Evolutionary conservation across 2,113 vertebrate genomes (phyloP).

Genomic region (Corythornis vintsioides): DNA sequence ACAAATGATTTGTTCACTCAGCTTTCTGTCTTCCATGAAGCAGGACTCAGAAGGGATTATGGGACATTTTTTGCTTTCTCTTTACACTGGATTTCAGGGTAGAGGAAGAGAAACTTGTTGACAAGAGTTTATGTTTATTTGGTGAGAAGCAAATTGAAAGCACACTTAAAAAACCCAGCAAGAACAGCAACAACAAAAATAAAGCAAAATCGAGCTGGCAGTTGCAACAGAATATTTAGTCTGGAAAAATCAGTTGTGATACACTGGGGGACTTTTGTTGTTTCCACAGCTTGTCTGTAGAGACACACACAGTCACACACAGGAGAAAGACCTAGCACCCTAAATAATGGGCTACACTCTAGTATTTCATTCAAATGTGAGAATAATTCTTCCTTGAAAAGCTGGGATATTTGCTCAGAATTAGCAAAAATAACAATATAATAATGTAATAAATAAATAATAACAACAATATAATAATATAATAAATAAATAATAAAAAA

Average conservation of each 20-base stretch:
- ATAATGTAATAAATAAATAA: no score
- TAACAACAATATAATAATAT: no score
- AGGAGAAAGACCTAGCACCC: neutral
- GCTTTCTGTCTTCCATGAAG: neutral
- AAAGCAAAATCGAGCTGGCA: neutral
- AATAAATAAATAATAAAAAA: no score
- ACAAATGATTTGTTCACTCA: neutral
- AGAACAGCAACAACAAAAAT: neutral
- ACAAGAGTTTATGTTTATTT: constrained; percentile 37
- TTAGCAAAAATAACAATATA: neutral
- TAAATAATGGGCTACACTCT: neutral
- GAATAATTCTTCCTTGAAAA: neutral
- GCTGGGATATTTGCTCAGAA: neutral
- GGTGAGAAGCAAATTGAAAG: constrained; percentile 40
- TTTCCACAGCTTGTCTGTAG: neutral
- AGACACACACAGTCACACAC: neutral
- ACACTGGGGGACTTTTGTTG: neutral
- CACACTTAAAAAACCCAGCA: neutral
- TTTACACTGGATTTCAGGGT: neutral
- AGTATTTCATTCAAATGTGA: neutral
- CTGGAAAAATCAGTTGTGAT: neutral
- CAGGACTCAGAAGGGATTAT: neutral
- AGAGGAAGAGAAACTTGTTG: constrained; percentile 9
- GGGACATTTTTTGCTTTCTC: neutral
- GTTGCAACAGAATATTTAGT: neutral